Evolutionary conservation across 2,888 invertebrate genomes (phyloP).

Genomic region (Cheilosia grossa): DNA sequence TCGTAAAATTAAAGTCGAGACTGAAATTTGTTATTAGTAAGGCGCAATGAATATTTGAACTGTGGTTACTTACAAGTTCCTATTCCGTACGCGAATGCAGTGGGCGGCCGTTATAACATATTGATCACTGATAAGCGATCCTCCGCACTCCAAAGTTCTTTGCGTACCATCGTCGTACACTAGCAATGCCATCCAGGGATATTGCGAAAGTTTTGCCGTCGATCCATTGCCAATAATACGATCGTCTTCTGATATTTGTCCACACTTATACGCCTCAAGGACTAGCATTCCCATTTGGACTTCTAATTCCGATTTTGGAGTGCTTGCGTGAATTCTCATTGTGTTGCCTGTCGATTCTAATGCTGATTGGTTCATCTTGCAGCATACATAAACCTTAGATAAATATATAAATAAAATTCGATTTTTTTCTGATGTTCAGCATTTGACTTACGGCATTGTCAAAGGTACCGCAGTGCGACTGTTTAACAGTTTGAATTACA

Average conservation of each 20-base stretch:
- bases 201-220: slow-evolving; percentile 86
- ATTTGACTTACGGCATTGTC: neutral
- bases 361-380: neutral
- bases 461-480: slow-evolving; percentile 2
- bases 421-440: neutral
- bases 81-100: slow-evolving; percentile 68
- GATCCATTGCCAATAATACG: slow-evolving; percentile 85
- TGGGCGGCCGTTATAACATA: slow-evolving; percentile 77
- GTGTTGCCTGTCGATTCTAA: neutral
- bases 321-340: neutral
- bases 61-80: slow-evolving; percentile 58
- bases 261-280: slow-evolving; percentile 82
- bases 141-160: slow-evolving; percentile 78
- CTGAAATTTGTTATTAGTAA: too few relatives aligned
- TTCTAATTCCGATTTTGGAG: neutral
- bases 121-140: slow-evolving; percentile 75
- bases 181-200: slow-evolving; percentile 90
- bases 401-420: neutral
- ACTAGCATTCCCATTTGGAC: slow-evolving; percentile 44
- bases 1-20: too few relatives aligned
- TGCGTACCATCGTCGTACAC: slow-evolving; percentile 83
- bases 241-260: slow-evolving; percentile 81
- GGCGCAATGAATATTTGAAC: neutral
- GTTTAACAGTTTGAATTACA: neutral
- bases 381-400: neutral